These are phyloP conservation scores for Eristalis arbustorum DNA, from an alignment of 2,888 invertebrate genomes.

Conservation along the genomic window DNA sequence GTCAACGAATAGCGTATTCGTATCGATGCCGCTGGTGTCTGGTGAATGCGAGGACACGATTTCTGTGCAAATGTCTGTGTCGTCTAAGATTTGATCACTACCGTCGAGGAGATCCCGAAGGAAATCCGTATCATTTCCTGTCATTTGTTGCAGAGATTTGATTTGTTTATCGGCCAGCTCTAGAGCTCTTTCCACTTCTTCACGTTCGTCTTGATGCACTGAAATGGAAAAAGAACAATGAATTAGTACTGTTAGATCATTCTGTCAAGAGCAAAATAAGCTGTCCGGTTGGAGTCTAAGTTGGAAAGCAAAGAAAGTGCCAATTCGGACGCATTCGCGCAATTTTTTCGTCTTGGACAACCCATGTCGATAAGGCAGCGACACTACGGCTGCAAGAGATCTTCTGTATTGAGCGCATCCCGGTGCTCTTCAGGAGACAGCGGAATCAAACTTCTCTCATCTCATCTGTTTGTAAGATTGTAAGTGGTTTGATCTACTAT, in stretches of 20 bases:
- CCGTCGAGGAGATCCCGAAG: conserved; percentile 78
- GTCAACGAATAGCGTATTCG: conserved; percentile 76
- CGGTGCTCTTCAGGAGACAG: too few relatives aligned
- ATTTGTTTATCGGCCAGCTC: conserved; percentile 89
- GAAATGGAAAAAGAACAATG: conserved; percentile 37
- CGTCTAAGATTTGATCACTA: conserved; percentile 78
- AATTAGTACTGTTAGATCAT: background rate
- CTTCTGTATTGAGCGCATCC: too few relatives aligned
- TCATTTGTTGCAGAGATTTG: conserved; percentile 86
- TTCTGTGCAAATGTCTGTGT: conserved; percentile 75
- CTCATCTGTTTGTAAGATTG: too few relatives aligned
- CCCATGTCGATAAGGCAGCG: too few relatives aligned
- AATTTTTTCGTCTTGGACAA: too few relatives aligned
- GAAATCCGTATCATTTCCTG: conserved; percentile 79
- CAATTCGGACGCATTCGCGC: background rate
- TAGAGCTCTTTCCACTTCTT: conserved; percentile 92
- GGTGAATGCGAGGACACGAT: conserved; percentile 76
- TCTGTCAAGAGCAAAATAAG: background rate
- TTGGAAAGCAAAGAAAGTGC: background rate
- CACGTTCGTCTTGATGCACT: conserved; percentile 88
- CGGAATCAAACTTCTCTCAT: too few relatives aligned
- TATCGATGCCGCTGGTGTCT: conserved; percentile 77
- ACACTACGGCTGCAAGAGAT: too few relatives aligned
- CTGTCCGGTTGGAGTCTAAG: background rate
- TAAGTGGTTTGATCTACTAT: too few relatives aligned